A percentile compares a stretch with the other conserved stretches of the same genome.
These are phyloP conservation scores for Ophonus ardosiacus DNA, from an alignment of 2,888 invertebrate genomes.

Conservation along the genomic window DNA sequence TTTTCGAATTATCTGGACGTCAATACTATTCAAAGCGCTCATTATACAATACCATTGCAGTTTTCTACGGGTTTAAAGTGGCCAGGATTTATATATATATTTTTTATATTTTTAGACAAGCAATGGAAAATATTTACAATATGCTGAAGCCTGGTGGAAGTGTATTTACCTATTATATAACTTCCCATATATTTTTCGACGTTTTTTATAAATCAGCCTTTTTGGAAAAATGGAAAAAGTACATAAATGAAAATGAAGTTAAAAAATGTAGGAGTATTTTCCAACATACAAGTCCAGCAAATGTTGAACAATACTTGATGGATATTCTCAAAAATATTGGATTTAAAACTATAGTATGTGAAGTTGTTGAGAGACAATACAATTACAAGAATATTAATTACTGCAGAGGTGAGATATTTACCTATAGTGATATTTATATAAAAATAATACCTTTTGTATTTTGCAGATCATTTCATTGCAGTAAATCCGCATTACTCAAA, in stretches of 20 bases:
- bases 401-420: not conserved
- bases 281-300: slow-evolving; percentile 75
- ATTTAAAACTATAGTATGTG: slow-evolving; percentile 80
- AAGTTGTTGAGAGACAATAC: not conserved
- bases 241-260: slow-evolving; percentile 79
- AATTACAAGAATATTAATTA: not conserved
- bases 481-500: not conserved
- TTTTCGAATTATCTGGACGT: too few species aligned
- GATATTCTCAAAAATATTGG: slow-evolving; percentile 79
- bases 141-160: slow-evolving; percentile 84
- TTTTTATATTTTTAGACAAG: slow-evolving; percentile 75
- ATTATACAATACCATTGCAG: too few species aligned
- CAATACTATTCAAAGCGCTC: too few species aligned
- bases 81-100: not conserved
- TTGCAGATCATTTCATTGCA: not conserved
- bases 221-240: slow-evolving; percentile 79
- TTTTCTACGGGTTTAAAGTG: too few species aligned
- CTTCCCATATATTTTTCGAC: slow-evolving; percentile 83
- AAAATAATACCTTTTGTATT: not conserved
- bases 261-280: slow-evolving; percentile 83
- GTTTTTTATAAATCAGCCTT: slow-evolving; percentile 81
- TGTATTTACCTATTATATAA: slow-evolving; percentile 83
- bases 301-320: slow-evolving; percentile 79
- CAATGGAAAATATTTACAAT: slow-evolving; percentile 81
- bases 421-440: not conserved